Evolutionary conservation across 2,113 vertebrate species (phyloP).

Genomic region (Nannospalax galili): DNA sequence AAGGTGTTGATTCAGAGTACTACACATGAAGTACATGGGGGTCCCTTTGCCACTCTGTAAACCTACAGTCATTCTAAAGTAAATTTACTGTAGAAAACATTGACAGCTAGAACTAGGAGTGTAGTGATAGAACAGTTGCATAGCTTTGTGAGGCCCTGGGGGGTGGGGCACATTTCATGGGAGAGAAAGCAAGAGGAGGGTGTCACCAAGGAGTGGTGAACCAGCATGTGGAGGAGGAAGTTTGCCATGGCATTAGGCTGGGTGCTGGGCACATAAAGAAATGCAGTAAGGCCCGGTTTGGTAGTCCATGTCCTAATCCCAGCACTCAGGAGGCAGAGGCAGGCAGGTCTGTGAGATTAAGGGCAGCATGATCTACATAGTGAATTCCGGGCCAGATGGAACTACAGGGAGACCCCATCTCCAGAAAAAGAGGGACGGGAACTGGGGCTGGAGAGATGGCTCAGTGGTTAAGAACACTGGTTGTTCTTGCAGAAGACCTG

Average conservation of each 20-base stretch:
- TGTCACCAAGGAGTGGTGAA: neutral
- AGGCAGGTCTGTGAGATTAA: no score
- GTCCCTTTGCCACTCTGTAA: neutral
- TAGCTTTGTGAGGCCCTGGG: neutral
- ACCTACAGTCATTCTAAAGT: neutral
- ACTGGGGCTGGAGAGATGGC: no score
- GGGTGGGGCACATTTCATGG: neutral
- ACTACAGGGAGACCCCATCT: no score
- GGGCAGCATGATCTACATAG: no score
- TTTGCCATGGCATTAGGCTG: neutral
- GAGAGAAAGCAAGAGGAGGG: neutral
- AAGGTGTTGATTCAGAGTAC: neutral
- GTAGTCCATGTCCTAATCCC: no score
- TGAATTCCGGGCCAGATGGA: no score
- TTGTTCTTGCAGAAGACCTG: no score
- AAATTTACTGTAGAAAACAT: neutral
- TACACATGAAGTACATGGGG: neutral
- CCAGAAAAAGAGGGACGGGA: no score
- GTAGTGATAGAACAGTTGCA: no score
- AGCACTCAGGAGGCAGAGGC: no score
- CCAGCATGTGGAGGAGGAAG: neutral
- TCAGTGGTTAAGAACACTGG: no score
- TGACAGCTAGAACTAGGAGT: no score
- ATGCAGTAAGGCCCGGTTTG: neutral
- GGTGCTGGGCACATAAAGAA: neutral